Base-by-base conservation (phyloP, 1,140 invertebrate genomes). In the Streblospio benedicti region DNA sequence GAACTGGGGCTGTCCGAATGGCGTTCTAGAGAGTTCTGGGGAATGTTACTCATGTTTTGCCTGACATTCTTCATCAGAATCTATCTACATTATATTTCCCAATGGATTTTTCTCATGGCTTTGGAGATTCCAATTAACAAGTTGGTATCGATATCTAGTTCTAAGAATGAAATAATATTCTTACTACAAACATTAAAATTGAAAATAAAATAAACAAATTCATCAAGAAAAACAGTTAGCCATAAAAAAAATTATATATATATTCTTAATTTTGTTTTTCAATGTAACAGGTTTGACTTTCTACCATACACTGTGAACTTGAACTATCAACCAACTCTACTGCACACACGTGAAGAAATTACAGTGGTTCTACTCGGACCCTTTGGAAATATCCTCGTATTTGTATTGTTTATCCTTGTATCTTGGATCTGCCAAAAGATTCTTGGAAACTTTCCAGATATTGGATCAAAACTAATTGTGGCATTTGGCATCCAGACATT, bases 11-110 rank as follows among this genome's bases (percentile, higher is more conserved):
- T 76, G 25, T 71, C 72, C 4, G 69, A 74, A 64, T 76, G 74
- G 72, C 59, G 70, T 14, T 72, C 70, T 59, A 59, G 67, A 23
- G 72, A 76, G 57, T 76, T 76, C 66, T 76, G 74, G 74, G 69
- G 66, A 20, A 76, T 73, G 72, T 49, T 74, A 41, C 38, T 74
- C n/a, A 61, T 76, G 66, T 69, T 76, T 41, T 61, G 72, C 5
- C 28, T 73, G 20, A 62, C 71, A 1, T 73, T 70, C 60, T 75
- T 74, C 64, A 57, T 75, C 18, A 53, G 71, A 12, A 66, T 71
- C 54, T 73, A 65, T 57, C 55, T 70, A 20, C 72, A 74, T 58
- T 74, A 73, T 57, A 65, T 70, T 14, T 68, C 66, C 18, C 72
- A 74, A 67, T 76, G 71, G 72, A 9, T 73, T 14, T 72, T 67